A percentile compares a stretch with the other conserved stretches of the same genome.
phyloP scores from a whole-genome alignment of 1,140 invertebrate species.

The Drosophila quadrilineata region DNA sequence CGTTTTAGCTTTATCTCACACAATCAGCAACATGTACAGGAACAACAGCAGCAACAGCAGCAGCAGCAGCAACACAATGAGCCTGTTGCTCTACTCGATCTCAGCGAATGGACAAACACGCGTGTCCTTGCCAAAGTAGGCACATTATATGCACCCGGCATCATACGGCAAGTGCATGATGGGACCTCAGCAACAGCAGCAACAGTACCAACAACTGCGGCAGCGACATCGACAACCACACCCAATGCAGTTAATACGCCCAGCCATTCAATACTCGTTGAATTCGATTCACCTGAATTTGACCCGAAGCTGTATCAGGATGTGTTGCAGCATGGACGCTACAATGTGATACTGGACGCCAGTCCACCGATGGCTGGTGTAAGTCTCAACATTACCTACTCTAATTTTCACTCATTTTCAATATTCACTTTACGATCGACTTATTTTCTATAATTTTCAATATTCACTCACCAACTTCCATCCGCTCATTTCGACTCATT shows the following conservation, averaged over 20 bases:
- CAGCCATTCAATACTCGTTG: conserved; percentile 87
- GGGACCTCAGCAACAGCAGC: conserved; percentile 80
- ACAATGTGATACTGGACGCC: conserved; percentile 95
- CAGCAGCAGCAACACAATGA: conserved; percentile 75
- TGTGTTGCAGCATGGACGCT: conserved; percentile 89
- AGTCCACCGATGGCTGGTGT: conserved; percentile 88
- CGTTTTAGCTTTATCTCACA: conserved; percentile 73
- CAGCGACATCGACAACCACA: conserved; percentile 45
- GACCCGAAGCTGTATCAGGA: conserved; percentile 84
- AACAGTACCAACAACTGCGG: conserved; percentile 82
- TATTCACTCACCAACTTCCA: too few relatives aligned
- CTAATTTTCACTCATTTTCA: neutral
- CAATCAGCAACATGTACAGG: conserved; percentile 80
- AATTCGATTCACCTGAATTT: conserved; percentile 87
- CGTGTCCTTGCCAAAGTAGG: conserved; percentile 93
- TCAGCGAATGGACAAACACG: conserved; percentile 95
- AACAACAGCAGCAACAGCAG: conserved; percentile 84
- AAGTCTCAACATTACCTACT: conserved; percentile 21
- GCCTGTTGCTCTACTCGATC: conserved; percentile 84
- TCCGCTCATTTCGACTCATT: too few relatives aligned
- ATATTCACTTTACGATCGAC: too few relatives aligned
- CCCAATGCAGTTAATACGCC: conserved; percentile 44
- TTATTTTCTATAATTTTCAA: too few relatives aligned
- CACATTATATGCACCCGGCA: conserved; percentile 91
- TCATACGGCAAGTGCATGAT: conserved; percentile 83